Evolutionary conservation across 2,888 invertebrate species (phyloP).

Genomic region (Patella pellucida): DNA sequence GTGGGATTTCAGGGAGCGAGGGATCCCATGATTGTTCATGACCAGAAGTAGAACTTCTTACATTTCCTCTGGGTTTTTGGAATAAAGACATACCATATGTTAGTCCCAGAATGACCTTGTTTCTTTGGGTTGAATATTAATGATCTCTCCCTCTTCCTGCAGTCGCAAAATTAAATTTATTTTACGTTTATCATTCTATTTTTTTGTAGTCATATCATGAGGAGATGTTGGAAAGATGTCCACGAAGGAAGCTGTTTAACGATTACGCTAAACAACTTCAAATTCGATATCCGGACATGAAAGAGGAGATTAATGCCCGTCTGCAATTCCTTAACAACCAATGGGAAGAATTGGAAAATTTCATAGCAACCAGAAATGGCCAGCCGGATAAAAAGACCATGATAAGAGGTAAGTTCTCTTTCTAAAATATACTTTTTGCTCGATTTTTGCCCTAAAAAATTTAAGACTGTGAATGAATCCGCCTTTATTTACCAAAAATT

Average conservation of each 20-base stretch:
- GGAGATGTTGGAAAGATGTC: constrained; percentile 81
- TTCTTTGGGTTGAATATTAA: too few relatives aligned
- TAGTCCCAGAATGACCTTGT: neutral
- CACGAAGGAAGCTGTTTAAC: constrained; percentile 81
- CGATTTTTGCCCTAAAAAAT: too few relatives aligned
- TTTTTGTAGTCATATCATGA: constrained; percentile 81
- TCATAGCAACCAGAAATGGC: constrained; percentile 75
- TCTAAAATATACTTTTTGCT: too few relatives aligned
- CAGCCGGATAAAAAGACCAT: constrained; percentile 59
- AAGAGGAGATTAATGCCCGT: constrained; percentile 81
- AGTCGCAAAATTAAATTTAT: too few relatives aligned
- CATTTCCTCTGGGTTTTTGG: too few relatives aligned
- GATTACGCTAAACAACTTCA: constrained; percentile 84
- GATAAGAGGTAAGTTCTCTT: constrained; percentile 58
- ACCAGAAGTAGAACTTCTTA: too few relatives aligned
- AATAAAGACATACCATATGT: too few relatives aligned
- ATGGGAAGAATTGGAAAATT: constrained; percentile 83
- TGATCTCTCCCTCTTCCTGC: too few relatives aligned
- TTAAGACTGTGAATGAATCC: too few relatives aligned
- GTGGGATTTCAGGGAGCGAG: too few relatives aligned
- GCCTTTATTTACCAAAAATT: too few relatives aligned
- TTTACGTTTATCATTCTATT: neutral
- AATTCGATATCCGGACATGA: constrained; percentile 76
- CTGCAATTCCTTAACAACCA: constrained; percentile 83
- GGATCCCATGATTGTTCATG: too few relatives aligned